Conservation (phyloP, 2,888 invertebrate species). For the Drosophila nigritarsus region DNA sequence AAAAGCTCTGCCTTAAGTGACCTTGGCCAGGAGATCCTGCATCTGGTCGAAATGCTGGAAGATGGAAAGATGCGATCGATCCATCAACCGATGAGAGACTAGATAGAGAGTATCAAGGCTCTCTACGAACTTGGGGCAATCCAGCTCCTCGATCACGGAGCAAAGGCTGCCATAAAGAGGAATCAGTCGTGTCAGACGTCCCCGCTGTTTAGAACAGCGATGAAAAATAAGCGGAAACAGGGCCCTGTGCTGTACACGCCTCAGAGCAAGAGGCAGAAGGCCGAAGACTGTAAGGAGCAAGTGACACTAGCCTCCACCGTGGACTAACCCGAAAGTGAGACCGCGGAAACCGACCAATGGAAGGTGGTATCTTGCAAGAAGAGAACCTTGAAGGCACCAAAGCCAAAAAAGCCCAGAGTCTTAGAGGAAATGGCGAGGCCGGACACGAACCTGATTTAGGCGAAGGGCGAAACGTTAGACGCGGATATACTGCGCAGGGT, state of each 20-base stretch:
- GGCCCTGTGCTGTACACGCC: neutral
- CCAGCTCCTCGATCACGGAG: neutral
- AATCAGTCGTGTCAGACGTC: neutral
- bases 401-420: neutral
- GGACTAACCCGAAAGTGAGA: neutral
- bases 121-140: neutral
- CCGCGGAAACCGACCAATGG: too few relatives aligned
- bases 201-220: neutral
- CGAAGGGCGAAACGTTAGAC: neutral
- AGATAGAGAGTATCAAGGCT: neutral
- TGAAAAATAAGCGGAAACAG: neutral
- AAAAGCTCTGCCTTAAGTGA: too few relatives aligned
- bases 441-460: neutral
- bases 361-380: neutral
- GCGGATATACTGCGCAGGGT: neutral
- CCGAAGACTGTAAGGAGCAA: neutral
- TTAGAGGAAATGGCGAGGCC: neutral
- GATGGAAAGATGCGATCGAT: neutral
- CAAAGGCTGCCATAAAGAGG: neutral
- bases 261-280: neutral
- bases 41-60: neutral
- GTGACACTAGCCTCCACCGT: neutral
- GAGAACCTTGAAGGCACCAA: neutral
- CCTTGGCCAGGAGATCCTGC: too few relatives aligned
- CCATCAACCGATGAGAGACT: too few relatives aligned